Evolutionary conservation across 2,797 vertebrate species (phyloP).

Genomic region (Cyprinodon diabolis): DNA sequence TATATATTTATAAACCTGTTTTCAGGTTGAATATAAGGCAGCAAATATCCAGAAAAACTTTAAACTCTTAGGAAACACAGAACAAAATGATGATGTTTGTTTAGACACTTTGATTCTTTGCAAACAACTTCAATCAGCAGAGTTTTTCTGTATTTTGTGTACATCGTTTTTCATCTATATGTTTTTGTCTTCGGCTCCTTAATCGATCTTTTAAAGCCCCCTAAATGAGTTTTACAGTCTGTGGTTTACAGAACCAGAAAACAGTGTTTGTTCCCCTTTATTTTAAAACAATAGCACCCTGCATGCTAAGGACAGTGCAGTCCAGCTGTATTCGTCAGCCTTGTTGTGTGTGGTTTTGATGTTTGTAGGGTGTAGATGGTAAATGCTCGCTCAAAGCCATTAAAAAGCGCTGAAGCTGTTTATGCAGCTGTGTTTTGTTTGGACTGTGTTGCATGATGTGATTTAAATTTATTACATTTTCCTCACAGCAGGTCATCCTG

Average conservation of each 20-base stretch:
- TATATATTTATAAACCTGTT: neutral
- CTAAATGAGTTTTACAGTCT: neutral
- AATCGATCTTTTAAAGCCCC: neutral
- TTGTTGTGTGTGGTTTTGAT: neutral
- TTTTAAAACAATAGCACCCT: neutral
- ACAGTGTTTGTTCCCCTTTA: neutral
- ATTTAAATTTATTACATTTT: neutral
- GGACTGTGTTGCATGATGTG: neutral
- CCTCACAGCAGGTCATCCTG: neutral
- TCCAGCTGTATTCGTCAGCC: neutral
- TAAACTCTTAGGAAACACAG: neutral
- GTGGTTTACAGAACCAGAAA: neutral
- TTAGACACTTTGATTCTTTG: neutral
- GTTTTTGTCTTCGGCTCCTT: neutral
- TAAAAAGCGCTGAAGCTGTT: neutral
- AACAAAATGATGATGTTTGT: neutral
- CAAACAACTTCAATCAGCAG: neutral
- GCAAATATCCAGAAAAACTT: neutral
- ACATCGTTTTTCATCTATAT: no score
- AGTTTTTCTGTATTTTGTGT: neutral
- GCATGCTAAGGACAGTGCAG: neutral
- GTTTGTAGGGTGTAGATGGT: neutral
- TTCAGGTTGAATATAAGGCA: neutral
- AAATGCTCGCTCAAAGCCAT: neutral
- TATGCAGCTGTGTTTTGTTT: conserved; percentile 4